Percentiles rank a stretch among this genome's conserved stretches.
Conservation (phyloP, 2,113 vertebrate species). For the Rhagologus leucostigma region DNA sequence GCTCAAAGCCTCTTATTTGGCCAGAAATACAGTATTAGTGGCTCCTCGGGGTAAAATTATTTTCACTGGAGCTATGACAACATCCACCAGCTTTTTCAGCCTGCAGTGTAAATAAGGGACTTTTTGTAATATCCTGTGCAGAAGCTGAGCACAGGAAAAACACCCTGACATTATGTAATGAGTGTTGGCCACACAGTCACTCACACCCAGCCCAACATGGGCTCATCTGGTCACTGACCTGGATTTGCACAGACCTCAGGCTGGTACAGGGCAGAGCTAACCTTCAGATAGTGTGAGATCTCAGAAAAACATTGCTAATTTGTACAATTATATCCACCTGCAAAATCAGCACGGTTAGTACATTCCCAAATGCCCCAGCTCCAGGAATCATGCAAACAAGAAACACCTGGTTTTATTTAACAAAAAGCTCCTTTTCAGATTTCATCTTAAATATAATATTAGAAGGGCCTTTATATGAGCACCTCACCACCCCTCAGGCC, state of each 20-base stretch:
- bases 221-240: background rate
- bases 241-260: background rate
- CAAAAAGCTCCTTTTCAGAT: background rate
- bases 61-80: background rate
- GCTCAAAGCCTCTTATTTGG: background rate
- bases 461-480: background rate
- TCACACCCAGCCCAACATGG: fast-evolving
- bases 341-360: background rate
- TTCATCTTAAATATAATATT: background rate
- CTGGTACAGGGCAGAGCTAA: background rate
- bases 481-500: background rate
- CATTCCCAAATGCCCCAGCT: background rate
- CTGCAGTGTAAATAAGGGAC: background rate
- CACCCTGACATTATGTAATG: background rate
- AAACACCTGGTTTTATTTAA: background rate
- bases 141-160: background rate
- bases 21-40: background rate
- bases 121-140: background rate
- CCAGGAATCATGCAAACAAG: background rate
- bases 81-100: background rate
- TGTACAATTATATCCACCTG: background rate
- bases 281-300: background rate
- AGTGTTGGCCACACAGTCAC: background rate
- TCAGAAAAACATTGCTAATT: background rate
- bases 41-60: background rate